Conservation (phyloP, 2,113 vertebrate genomes). For the Poeciliopsis turrubarensis region DNA sequence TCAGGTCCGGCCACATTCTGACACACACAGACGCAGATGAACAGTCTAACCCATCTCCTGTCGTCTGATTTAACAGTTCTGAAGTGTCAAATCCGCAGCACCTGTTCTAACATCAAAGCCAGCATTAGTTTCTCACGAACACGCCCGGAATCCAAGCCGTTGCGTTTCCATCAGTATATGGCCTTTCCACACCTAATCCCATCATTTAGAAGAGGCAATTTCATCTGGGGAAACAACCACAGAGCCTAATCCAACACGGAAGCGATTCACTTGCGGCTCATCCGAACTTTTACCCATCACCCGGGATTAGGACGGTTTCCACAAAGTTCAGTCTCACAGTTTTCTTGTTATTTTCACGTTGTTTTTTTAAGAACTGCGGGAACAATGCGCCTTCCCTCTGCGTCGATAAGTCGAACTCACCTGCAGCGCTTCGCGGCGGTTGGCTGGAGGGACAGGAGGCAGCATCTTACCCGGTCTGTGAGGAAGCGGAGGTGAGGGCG, state of each 20-base stretch:
- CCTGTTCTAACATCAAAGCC: conserved; percentile 45
- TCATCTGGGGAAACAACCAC: conserved; percentile 33
- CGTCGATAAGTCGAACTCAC: conserved; percentile 72
- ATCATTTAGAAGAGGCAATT: conserved; percentile 21
- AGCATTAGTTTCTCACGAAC: conserved; percentile 3
- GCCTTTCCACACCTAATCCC: conserved; percentile 42
- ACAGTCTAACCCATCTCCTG: neutral
- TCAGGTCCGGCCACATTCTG: neutral
- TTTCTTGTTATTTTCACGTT: neutral
- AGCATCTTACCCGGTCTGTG: neutral
- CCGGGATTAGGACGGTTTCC: conserved; percentile 5
- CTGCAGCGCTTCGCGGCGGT: conserved; percentile 49
- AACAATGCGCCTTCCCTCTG: conserved; percentile 69
- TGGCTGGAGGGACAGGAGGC: neutral
- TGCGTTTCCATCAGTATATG: neutral
- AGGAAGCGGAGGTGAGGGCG: conserved; percentile 23
- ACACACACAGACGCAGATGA: neutral
- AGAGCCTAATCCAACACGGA: conserved; percentile 27
- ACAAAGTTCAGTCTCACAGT: neutral
- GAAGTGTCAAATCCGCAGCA: conserved; percentile 15
- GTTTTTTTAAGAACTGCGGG: conserved; percentile 9
- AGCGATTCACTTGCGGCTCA: neutral
- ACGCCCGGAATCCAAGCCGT: conserved; percentile 28
- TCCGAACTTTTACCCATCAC: neutral
- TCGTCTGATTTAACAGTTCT: neutral